These are phyloP conservation scores for Sebastes minor DNA, from an alignment of 2,797 vertebrate species.

Conservation along the genomic window DNA sequence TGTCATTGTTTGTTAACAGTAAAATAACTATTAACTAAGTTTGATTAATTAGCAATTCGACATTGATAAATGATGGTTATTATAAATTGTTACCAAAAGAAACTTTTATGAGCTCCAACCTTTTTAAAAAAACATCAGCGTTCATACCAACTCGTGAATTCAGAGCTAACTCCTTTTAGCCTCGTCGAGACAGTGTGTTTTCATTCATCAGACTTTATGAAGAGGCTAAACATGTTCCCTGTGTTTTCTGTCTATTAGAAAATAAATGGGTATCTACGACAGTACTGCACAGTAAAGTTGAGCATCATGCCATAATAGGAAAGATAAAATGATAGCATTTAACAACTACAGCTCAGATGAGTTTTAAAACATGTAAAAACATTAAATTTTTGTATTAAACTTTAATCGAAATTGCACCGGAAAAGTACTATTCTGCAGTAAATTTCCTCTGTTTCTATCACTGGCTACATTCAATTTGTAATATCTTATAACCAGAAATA, in stretches of 20 bases:
- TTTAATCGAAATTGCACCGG: rapidly evolving
- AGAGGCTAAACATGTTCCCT: neutral
- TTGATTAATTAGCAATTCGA: rapidly evolving
- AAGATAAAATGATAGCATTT: neutral
- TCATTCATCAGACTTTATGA: neutral
- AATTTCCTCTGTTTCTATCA: neutral
- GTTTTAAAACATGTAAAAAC: neutral
- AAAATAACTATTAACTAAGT: too few relatives aligned
- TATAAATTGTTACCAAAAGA: neutral
- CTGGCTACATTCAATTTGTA: rapidly evolving
- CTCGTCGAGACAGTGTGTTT: neutral
- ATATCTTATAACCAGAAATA: neutral
- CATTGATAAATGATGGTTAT: too few relatives aligned
- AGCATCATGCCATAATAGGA: neutral
- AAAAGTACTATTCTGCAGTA: rapidly evolving
- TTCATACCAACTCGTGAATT: neutral
- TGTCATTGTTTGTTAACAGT: too few relatives aligned
- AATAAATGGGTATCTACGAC: neutral
- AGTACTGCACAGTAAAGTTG: neutral
- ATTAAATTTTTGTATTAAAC: too few relatives aligned
- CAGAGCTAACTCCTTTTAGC: neutral
- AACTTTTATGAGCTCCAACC: neutral
- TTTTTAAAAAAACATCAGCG: neutral
- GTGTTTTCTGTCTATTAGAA: neutral
- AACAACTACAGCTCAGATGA: neutral